Conservation (phyloP, 1,140 invertebrate species). For the Drosophila gunungcola region DNA sequence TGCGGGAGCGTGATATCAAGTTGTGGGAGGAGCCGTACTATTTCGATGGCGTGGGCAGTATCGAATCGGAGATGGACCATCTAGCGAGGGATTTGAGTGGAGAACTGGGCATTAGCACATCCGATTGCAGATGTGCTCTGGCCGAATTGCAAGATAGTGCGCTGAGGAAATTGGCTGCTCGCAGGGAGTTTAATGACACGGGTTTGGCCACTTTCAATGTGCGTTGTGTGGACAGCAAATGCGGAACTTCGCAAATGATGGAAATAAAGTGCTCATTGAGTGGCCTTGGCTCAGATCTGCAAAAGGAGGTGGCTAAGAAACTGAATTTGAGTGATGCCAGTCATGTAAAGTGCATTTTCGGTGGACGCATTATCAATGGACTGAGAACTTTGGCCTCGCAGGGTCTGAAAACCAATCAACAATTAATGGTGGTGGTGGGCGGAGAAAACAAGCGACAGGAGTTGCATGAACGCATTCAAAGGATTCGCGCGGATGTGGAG, state of each 20-base stretch:
- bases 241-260: slow-evolving; percentile 52
- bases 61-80: slow-evolving; percentile 85
- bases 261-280: slow-evolving; percentile 64
- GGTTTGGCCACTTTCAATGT: slow-evolving; percentile 85
- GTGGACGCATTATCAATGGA: slow-evolving; percentile 87
- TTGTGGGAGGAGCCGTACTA: slow-evolving; percentile 90
- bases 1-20: slow-evolving; percentile 85
- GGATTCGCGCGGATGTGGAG: slow-evolving; percentile 72
- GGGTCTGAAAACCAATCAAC: slow-evolving; percentile 87
- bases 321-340: slow-evolving; percentile 62
- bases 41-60: slow-evolving; percentile 82
- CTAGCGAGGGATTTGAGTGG: slow-evolving; percentile 86
- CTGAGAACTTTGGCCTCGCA: slow-evolving; percentile 86
- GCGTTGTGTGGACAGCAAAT: slow-evolving; percentile 59
- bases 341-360: slow-evolving; percentile 88
- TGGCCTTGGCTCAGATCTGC: slow-evolving; percentile 86
- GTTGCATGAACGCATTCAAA: slow-evolving; percentile 67
- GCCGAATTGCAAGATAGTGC: slow-evolving; percentile 88
- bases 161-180: slow-evolving; percentile 88
- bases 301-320: slow-evolving; percentile 86
- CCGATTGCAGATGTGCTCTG: slow-evolving; percentile 86
- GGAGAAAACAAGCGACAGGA: slow-evolving; percentile 27
- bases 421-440: slow-evolving; percentile 88
- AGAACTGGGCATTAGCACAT: slow-evolving; percentile 85
- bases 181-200: slow-evolving; percentile 87